These are phyloP conservation scores for Sceloporus undulatus DNA, from an alignment of 2,113 vertebrate genomes.

Conservation along the genomic window DNA sequence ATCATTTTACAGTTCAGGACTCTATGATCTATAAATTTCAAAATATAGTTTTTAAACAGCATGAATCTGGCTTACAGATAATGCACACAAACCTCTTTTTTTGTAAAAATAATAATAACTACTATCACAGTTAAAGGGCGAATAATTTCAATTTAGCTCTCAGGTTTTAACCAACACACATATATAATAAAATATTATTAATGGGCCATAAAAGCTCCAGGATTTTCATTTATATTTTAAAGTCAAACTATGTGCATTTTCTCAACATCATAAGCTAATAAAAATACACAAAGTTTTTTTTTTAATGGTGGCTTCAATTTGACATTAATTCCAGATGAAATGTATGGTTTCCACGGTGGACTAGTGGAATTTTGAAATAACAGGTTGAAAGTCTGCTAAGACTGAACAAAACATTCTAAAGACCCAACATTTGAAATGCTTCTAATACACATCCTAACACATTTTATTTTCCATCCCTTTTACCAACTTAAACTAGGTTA, in stretches of 20 bases:
- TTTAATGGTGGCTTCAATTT: conserved; percentile 81
- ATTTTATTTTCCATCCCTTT: conserved; percentile 73
- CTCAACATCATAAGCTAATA: conserved; percentile 77
- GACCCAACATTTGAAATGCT: conserved; percentile 86
- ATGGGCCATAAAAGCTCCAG: conserved; percentile 75
- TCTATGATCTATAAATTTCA: conserved; percentile 80
- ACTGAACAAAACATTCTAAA: conserved; percentile 85
- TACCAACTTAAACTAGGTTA: conserved; percentile 76
- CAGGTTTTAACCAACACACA: conserved; percentile 70
- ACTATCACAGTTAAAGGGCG: conserved; percentile 78
- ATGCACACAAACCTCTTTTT: conserved; percentile 79
- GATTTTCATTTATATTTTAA: conserved; percentile 81
- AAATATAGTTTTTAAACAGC: conserved; percentile 79
- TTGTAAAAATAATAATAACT: conserved; percentile 17
- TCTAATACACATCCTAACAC: conserved; percentile 82
- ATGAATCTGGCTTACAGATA: conserved; percentile 84
- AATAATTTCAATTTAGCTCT: conserved; percentile 78
- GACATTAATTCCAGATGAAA: conserved; percentile 87
- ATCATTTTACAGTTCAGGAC: conserved; percentile 82
- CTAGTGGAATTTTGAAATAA: conserved; percentile 84
- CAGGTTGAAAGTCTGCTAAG: conserved; percentile 81
- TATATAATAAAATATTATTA: conserved; percentile 59
- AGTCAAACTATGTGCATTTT: conserved; percentile 80
- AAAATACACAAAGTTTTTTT: conserved; percentile 76
- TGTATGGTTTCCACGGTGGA: conserved; percentile 87